Conservation (phyloP, 2,888 invertebrate genomes). For the Bhutanitis thaidina region DNA sequence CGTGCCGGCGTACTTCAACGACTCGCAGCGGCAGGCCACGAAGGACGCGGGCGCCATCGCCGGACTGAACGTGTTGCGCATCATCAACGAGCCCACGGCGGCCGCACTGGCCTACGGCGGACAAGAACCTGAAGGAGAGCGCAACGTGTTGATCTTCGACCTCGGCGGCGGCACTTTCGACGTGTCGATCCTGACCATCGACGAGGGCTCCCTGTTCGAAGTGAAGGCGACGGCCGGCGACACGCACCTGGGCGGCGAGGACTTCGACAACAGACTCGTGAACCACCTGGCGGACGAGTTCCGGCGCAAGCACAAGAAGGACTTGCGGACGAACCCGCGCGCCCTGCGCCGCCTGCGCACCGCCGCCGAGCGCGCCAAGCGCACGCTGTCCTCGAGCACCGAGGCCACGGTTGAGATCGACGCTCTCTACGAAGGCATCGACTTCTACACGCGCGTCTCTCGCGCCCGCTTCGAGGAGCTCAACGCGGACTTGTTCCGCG, state of each 20-base stretch:
- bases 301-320: constrained; percentile 84
- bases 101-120: too few relatives aligned
- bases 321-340: constrained; percentile 82
- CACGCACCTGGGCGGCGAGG: constrained; percentile 83
- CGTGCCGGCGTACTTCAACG: too few relatives aligned
- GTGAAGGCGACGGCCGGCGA: constrained; percentile 91
- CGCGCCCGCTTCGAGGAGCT: constrained; percentile 89
- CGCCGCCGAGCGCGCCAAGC: constrained; percentile 88
- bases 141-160: constrained; percentile 83
- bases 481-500: constrained; percentile 85
- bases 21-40: too few relatives aligned
- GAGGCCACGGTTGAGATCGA: constrained; percentile 88
- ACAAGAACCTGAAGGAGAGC: too few relatives aligned
- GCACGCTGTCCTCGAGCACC: constrained; percentile 87
- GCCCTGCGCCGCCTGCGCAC: constrained; percentile 85
- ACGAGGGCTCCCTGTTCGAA: constrained; percentile 87
- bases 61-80: too few relatives aligned
- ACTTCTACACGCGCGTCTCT: constrained; percentile 84
- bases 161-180: constrained; percentile 87
- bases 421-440: constrained; percentile 85
- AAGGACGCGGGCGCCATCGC: too few relatives aligned
- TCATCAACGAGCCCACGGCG: too few relatives aligned
- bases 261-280: constrained; percentile 83
- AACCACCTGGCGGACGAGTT: constrained; percentile 85
- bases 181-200: constrained; percentile 90